These are phyloP conservation scores for Acrocephalus arundinaceus DNA, from an alignment of 2,113 vertebrate genomes.

Conservation along the genomic window DNA sequence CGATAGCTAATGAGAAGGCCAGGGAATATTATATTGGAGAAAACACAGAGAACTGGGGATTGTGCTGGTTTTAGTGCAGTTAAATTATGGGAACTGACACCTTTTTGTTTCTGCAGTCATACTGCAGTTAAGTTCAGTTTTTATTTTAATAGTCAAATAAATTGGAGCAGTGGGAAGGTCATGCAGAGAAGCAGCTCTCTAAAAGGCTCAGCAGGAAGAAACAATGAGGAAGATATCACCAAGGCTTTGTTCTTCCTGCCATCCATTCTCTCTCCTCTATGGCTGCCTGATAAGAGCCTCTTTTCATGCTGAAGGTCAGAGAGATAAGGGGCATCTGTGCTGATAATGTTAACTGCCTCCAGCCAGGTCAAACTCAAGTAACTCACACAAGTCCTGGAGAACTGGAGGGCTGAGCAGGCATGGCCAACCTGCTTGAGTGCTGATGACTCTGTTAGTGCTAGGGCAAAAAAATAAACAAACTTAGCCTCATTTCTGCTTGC, in stretches of 20 bases:
- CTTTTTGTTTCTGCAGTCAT: background rate
- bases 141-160: conserved; percentile 38
- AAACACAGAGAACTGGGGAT: background rate
- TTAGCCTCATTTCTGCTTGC: background rate
- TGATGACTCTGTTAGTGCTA: background rate
- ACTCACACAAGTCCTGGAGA: background rate
- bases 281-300: background rate
- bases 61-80: background rate
- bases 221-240: background rate
- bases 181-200: background rate
- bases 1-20: background rate
- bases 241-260: conserved; percentile 13
- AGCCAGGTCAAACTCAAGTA: conserved; percentile 12
- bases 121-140: background rate
- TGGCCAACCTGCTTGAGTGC: background rate
- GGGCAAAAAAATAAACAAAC: background rate
- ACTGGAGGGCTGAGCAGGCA: background rate
- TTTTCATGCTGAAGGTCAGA: conserved; percentile 21
- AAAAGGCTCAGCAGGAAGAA: background rate
- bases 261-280: background rate
- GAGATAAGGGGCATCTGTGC: conserved; percentile 2
- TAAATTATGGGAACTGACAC: background rate
- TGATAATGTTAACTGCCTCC: background rate
- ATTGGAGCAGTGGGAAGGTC: conserved; percentile 22
- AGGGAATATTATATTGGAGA: background rate